Base-by-base conservation (phyloP, 2,888 invertebrate species). In the Cylindroiulus punctatus region DNA sequence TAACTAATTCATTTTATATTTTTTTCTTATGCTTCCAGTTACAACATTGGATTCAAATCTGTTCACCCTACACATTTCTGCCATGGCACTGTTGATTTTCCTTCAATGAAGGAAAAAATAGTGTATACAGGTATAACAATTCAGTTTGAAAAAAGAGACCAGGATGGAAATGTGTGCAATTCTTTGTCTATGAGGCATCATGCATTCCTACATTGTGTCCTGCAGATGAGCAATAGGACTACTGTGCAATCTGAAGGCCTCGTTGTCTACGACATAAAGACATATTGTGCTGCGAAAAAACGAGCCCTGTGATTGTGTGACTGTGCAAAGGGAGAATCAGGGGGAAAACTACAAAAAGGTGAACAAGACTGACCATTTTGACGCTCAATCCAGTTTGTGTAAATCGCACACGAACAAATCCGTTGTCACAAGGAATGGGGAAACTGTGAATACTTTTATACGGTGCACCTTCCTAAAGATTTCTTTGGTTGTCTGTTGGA, bases 41-140 rank as follows among this genome's bases (percentile, higher is more conserved):
- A 30, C n/a, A 83, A 36, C 19, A 83, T 83, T 26, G 8, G 10
- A 40, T 36, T 84, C 19, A 8, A 19, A 17, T 52, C 19, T 52
- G 52, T 32, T 52, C 84, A 26, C 52, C 10, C 22, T 83, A 83
- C n/a, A 36, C 32, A 42, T 84, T 26, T 32, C 17, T 52, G 44
- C 52, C 40, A 44, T 40, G 22, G 19, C 40, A 83, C 83, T 83
- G 26, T 12, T 52, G 19, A 44, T 84, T 52, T 84, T 84, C 84
- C 84, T 84, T 84, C 84, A 84, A 30, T 84, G 84, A 84, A 84
- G 84, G 84, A 19, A 52, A 84, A 83, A 83, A 22, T 10, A 40
- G 40, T 44, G 83, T 22, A 17, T 40, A 42, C 12, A 4, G 32
- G 19, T 26, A 22, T 22, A 40, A 8, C 22, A 22, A 42, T 83